Base-by-base conservation (phyloP, 2,113 vertebrate species). In the Sarotherodon lohbergeri region DNA sequence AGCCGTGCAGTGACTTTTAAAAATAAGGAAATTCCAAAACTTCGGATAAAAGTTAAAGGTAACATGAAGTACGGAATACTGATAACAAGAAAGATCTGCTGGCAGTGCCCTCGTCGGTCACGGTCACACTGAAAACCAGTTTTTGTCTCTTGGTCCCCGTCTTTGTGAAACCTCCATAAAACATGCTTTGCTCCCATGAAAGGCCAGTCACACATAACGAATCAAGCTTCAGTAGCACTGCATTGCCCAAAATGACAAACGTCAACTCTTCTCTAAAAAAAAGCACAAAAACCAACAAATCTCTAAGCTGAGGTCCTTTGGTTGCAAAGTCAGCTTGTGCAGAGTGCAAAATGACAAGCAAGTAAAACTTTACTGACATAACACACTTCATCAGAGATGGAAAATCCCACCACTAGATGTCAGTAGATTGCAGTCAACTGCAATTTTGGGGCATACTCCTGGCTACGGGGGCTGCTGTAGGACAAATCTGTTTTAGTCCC, bases 401-500 rank as follows among this genome's bases (percentile, higher is more conserved):
- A 16, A 24, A 24, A 27, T 71, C 36, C 1, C 66, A 16, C 39
- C 66, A 73, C 22, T 71, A 43, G 66, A 71, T 71, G 66, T 43
- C 66, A 46, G 22, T 9, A 73, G 22, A 73, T 46, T 27, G 22
- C 39, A 73, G 39, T 73, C 22, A 6, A 2, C 13, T 1, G 66
- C 24, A 27, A 27, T 27, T 27, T 27, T 27, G 24, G 24, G 17
- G 22, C 43, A 22, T 27, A 13, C 13, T 46, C 66, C 22, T 73
- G 1, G 22, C 66, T 71, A 71, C n/a, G 36, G 36, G 24, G 36
- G 66, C 36, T 41, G 36, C 66, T 43, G 66, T 41, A 71, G 66
- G 66, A 71, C n/a, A 43, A 71, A 71, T 41, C 12, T 0, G 63
- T 39, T 41, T 22, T 68, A 68, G 36, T 22, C 63, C 1, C 0